A percentile compares a stretch with the other conserved stretches of the same genome.
These are phyloP conservation scores for Mesochorus sp. DNA, from an alignment of 2,888 invertebrate genomes.

Conservation along the genomic window DNA sequence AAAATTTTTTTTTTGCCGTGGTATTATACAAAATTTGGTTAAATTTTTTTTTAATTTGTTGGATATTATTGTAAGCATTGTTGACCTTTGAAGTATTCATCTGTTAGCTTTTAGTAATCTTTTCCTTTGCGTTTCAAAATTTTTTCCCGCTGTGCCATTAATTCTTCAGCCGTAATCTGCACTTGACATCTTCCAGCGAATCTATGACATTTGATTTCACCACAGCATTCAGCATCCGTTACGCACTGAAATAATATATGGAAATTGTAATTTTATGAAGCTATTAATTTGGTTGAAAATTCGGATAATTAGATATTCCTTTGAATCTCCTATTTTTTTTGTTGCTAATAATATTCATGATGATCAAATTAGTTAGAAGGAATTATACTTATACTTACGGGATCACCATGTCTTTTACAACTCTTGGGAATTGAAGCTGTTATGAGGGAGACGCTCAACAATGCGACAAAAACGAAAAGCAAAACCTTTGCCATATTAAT, in stretches of 20 bases:
- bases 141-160: conserved; percentile 73
- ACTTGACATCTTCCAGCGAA: conserved; percentile 77
- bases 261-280: too few species aligned
- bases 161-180: conserved; percentile 73
- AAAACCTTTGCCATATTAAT: conserved; percentile 70
- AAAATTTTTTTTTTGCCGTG: too few species aligned
- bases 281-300: too few species aligned
- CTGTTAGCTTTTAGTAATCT: conserved; percentile 61
- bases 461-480: conserved; percentile 66
- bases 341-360: background rate
- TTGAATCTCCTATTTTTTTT: too few species aligned
- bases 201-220: conserved; percentile 68
- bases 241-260: conserved; percentile 74
- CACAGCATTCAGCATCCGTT: conserved; percentile 66
- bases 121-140: conserved; percentile 71
- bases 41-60: background rate
- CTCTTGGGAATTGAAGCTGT: conserved; percentile 60
- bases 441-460: conserved; percentile 69
- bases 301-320: too few species aligned
- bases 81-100: background rate
- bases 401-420: conserved; percentile 75
- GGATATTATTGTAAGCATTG: background rate
- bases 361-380: background rate
- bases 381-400: conserved; percentile 70
- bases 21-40: too few species aligned